phyloP scores from a whole-genome alignment of 1,140 invertebrate species.

The Oryctes rhinoceros region DNA sequence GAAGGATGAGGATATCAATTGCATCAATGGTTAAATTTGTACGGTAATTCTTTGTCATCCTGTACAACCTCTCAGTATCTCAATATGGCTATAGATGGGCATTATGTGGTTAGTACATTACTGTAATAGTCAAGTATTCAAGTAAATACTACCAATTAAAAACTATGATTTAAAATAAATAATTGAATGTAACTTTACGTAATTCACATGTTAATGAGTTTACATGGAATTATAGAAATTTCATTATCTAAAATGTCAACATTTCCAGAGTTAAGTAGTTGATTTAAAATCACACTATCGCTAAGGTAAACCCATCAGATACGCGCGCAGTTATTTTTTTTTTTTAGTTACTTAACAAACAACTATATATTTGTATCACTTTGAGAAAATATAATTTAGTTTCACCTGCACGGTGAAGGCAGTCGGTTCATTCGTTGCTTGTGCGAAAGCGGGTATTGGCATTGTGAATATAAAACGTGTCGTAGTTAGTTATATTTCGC shows the following conservation, averaged over 20 bases:
- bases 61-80: too few species aligned
- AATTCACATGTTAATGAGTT: not conserved
- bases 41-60: too few species aligned
- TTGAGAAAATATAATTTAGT: slow-evolving; percentile 15
- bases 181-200: not conserved
- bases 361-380: slow-evolving; percentile 2
- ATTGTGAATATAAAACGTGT: slow-evolving; percentile 1
- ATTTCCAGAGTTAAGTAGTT: not conserved
- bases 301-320: not conserved
- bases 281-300: not conserved
- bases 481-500: not conserved
- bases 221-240: not conserved
- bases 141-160: too few species aligned
- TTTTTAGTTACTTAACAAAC: not conserved
- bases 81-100: too few species aligned
- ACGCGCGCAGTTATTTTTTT: not conserved
- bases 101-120: too few species aligned
- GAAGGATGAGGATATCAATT: too few species aligned
- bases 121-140: too few species aligned
- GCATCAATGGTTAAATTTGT: too few species aligned
- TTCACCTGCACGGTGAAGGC: not conserved
- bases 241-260: not conserved
- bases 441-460: not conserved
- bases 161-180: not conserved
- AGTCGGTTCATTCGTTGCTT: not conserved